Base-by-base conservation (phyloP, 2,113 vertebrate genomes). In the Anser brachyrhynchus region DNA sequence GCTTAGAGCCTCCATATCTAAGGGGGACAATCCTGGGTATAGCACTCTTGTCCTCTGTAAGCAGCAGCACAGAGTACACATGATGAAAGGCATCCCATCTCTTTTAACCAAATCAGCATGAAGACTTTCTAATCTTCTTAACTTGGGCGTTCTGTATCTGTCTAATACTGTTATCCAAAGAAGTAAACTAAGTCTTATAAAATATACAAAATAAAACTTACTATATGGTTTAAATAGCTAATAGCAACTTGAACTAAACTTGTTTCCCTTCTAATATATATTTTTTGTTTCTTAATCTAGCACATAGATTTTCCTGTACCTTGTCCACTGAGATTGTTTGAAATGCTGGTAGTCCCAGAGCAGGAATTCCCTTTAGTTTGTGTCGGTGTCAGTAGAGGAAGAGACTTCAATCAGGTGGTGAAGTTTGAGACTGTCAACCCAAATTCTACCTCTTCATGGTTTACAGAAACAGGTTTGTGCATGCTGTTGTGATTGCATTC, bases 341-440 rank as follows among this genome's bases (percentile, higher is more conserved):
- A 99, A 98, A 99, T 99, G 99, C 96, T 99, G 98, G 99, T 99
- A 90, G 99, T 99, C 31, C 99, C 99, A 0, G 99, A 99, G 87
- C 99, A 99, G 85, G 98, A 99, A 74, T 99, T 99, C 96, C 99
- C 99, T 26, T 98, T 99, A 81, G 99, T 99, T 96, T 99, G 99
- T 82, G 99, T 99, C 17, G 99, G 99, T 16, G 99, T 99, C 97
- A 98, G 98, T 59, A 99, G 98, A 98, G 99, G 99, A 89, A 98
- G 98, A 92, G 99, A 99, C 73, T 99, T 99, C 95, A 99, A 98
- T 97, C 99, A 99, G 91, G 99, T 99, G 96, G 99, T 99, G 82
- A 98, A 98, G 52, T 99, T 99, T 96, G 99, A 99, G 97, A 99
- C 99, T 17, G 98, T 99, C 96, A 99, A 99, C 98, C 99, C 99